Base-by-base conservation (phyloP, 2,888 invertebrate species). In the Agelastica alni region DNA sequence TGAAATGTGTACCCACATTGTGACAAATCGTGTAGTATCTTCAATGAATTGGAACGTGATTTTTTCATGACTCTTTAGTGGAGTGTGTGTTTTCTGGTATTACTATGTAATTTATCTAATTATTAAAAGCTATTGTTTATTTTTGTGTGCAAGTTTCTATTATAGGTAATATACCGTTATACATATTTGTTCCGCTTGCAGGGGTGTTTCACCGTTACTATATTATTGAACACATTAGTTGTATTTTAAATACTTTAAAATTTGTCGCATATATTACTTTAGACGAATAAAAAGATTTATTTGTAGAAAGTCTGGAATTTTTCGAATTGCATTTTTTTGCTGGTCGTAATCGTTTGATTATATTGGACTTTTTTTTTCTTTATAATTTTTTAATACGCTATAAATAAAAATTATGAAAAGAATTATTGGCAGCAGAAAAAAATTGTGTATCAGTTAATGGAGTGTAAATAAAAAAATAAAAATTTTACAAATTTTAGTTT, bases 101-200 rank as follows among this genome's bases (percentile, higher is more conserved):
- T 54, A 57, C 51, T 60, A 51, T 56, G 60, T 56, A 60, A 51
- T 65, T 61, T 53, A 56, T 60, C 51, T 53, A 56, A 56, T 61
- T 55, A 59, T 55, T 42, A 53, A 62, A 42, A 62, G 67, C 66
- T 70, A 69, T 70, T 63, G 70, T 71, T 68, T 68, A 70, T 61
- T 69, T 67, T 70, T 73, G 73, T 74, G 73, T 73, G 73, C 69
- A 72, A 71, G 69, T 71, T 71, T 70, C 65, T 71, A 69, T 66
- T 67, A 63, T 61, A 59, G 54, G 36, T 61, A 61, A 64, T 62
- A 60, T 63, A 64, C 65, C 62, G 59, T 63, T 66, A 62, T 41
- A n/a, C 62, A 58, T 64, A 66, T 61, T 67, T 66, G 62, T 63
- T 66, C 61, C 62, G 62, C 65, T 65, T 68, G 73, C 74, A 71